Evolutionary conservation across 35 echinoderm and acorn worm genomes (phyloP).

Genomic region (Amphiura filiformis): DNA sequence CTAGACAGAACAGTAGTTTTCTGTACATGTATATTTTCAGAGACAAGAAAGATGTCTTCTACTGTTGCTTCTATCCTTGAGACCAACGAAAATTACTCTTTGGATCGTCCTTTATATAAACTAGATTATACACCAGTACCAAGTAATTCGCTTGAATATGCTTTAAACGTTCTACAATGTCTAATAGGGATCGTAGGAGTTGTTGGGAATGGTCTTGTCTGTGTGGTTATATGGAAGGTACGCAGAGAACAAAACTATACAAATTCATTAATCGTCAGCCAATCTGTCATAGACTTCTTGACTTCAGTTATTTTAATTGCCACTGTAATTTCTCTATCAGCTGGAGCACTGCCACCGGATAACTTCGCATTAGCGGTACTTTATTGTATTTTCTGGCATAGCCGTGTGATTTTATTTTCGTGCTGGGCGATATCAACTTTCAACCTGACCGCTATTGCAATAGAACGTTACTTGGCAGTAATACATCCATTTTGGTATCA

Average conservation of each 20-base stretch:
- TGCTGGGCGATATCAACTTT: slow-evolving; percentile 62
- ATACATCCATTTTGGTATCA: slow-evolving; percentile 65
- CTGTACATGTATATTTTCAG: too few relatives aligned
- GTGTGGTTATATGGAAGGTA: slow-evolving; percentile 15
- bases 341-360: neutral
- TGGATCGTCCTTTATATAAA: too few relatives aligned
- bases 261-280: slow-evolving; percentile 39
- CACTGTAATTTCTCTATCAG: neutral
- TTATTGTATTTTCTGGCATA: slow-evolving; percentile 54
- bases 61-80: too few relatives aligned
- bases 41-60: too few relatives aligned
- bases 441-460: slow-evolving; percentile 67
- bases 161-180: neutral
- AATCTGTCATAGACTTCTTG: slow-evolving; percentile 53
- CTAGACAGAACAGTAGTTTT: too few relatives aligned
- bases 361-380: neutral
- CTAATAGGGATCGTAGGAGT: slow-evolving; percentile 38
- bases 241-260: slow-evolving; percentile 21
- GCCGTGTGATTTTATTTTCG: slow-evolving; percentile 38
- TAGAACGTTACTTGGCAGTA: too few relatives aligned
- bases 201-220: slow-evolving; percentile 41
- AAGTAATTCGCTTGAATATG: neutral
- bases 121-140: neutral
- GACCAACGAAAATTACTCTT: too few relatives aligned
- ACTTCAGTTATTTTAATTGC: slow-evolving; percentile 45